These are phyloP conservation scores for Ochlodes sylvanus DNA, from an alignment of 2,888 invertebrate species.

Conservation along the genomic window DNA sequence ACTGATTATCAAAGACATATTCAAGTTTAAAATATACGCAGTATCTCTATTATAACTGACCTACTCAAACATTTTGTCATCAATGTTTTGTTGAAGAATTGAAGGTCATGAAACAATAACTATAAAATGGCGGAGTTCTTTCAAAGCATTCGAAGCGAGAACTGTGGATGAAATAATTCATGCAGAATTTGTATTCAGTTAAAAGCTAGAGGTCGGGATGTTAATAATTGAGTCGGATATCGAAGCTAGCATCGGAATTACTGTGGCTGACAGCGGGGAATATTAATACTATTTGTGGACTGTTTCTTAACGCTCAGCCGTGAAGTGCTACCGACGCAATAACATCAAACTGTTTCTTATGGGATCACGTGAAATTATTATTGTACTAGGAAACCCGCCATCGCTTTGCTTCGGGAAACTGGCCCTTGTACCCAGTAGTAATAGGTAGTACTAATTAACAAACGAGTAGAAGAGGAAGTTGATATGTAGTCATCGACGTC, in stretches of 20 bases:
- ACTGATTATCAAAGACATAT: too few species aligned
- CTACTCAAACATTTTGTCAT: background rate
- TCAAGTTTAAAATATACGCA: too few species aligned
- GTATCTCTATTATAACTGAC: too few species aligned
- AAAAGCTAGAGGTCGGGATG: constrained; percentile 11
- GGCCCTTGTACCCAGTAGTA: too few species aligned
- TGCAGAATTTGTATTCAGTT: constrained; percentile 21
- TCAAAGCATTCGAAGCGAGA: constrained; percentile 1
- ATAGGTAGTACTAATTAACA: too few species aligned
- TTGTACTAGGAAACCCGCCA: too few species aligned
- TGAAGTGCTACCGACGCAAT: background rate
- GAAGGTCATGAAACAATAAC: background rate
- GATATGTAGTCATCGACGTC: too few species aligned
- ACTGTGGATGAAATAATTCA: constrained; percentile 7
- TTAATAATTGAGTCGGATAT: constrained; percentile 22
- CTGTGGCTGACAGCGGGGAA: constrained; percentile 14
- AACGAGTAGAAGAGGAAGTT: too few species aligned
- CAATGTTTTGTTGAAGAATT: background rate
- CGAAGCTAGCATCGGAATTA: constrained; percentile 21
- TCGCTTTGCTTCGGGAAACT: too few species aligned
- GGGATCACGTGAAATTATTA: too few species aligned
- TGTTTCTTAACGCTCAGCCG: constrained; percentile 1
- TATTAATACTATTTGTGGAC: constrained; percentile 17
- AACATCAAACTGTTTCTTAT: background rate
- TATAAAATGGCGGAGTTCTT: background rate